Evolutionary conservation across 2,888 invertebrate genomes (phyloP), one percentile per base, ranked within the genome.

Genomic region (Melinaea menophilus): DNA sequence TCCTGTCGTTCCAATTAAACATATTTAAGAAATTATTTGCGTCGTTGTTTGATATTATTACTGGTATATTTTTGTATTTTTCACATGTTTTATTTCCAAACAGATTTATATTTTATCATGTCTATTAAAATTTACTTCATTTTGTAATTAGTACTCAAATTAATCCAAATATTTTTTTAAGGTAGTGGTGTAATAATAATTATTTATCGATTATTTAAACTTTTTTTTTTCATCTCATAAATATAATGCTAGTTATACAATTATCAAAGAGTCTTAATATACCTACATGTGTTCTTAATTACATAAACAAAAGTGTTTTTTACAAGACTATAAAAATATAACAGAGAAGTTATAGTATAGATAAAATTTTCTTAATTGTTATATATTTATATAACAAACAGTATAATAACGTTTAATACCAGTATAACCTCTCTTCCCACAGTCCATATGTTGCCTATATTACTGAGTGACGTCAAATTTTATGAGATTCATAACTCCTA

Each of bases 1-100:
- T 90, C 72, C 88, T 90, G 75, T 89, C 85, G 71, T 90, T 90
- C 81, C 88, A 89, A 72, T 88, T 90, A 90, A 82, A 88, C 72
- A 76, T 86, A 51, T 85, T 90, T 63, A 65, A 80, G 13, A 75
- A 74, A 63, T 75, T 90, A 34, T 81, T 88, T 65, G 75, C 79
- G 60, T 74, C 82, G 31, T 69, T 90, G 57, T 84, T 81, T 68
- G 72, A 79, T 68, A 75, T 84, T 64, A 70, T 90, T 48, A 75
- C 71, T 65, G 73, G 78, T 59, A 84, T 89, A 67, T 86, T 77
- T 71, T 76, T 77, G 4, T 83, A 89, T 74, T 65, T 85, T 55
- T 73, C 78, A 51, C 84, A 85, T 77, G 78, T 89, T 57, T 71
- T 90, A 62, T 90, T 85, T 74, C 88, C 89, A 0, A 77, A 77